Conservation (phyloP, 2,888 invertebrate genomes). For the Melitaea athalia region DNA sequence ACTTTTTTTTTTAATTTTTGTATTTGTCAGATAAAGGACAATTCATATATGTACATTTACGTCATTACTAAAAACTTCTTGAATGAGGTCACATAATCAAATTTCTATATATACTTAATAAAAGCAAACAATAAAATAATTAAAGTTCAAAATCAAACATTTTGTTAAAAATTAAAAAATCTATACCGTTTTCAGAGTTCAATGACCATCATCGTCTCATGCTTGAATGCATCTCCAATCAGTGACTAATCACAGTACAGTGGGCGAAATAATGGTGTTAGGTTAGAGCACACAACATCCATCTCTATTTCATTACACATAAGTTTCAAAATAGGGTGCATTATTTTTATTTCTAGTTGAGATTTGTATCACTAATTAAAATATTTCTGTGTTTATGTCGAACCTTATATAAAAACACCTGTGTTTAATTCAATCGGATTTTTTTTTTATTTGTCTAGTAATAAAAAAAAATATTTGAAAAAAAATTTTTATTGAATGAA, state of each 20-base stretch:
- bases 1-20: no score
- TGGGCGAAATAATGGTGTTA: conserved; percentile 9
- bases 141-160: conserved; percentile 8
- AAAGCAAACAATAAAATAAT: neutral
- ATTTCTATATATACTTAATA: no score
- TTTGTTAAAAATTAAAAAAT: conserved; percentile 25
- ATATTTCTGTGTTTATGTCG: neutral
- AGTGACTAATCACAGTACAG: conserved; percentile 44
- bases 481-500: no score
- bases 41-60: no score
- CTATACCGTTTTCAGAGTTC: conserved; percentile 39
- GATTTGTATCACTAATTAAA: neutral
- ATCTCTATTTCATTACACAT: neutral
- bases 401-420: no score
- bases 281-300: neutral
- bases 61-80: no score
- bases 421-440: no score
- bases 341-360: neutral
- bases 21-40: no score
- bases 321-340: neutral
- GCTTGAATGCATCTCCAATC: conserved; percentile 44
- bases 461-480: no score
- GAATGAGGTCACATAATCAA: no score
- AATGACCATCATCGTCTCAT: conserved; percentile 40
- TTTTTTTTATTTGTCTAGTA: no score